These are phyloP conservation scores for Meghimatium bilineatum DNA, from an alignment of 2,888 invertebrate genomes.

Conservation along the genomic window DNA sequence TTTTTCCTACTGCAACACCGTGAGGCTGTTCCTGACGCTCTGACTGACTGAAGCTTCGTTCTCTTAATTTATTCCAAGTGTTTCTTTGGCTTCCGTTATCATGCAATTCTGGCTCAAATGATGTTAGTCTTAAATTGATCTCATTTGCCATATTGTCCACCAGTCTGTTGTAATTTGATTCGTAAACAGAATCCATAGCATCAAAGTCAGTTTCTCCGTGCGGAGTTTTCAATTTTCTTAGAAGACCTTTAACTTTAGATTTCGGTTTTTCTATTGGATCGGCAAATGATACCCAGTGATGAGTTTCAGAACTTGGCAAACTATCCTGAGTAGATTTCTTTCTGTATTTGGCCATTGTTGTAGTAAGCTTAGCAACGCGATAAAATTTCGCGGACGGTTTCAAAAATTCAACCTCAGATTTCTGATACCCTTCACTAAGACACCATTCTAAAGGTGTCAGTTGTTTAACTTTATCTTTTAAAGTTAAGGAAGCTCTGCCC, in stretches of 20 bases:
- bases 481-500: conserved; percentile 68
- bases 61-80: neutral
- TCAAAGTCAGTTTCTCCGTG: neutral
- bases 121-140: too few relatives aligned
- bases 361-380: conserved; percentile 54
- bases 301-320: neutral
- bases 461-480: conserved; percentile 64
- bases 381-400: conserved; percentile 51
- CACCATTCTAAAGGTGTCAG: conserved; percentile 73
- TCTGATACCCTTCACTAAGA: conserved; percentile 65
- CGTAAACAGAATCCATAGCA: neutral
- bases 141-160: neutral
- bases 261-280: conserved; percentile 8
- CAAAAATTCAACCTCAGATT: conserved; percentile 63
- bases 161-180: neutral
- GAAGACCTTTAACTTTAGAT: conserved; percentile 11
- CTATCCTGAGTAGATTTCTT: conserved; percentile 37
- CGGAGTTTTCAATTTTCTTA: conserved; percentile 11
- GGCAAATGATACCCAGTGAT: neutral
- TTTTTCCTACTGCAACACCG: neutral
- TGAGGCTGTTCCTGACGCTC: conserved; percentile 2
- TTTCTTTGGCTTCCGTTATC: neutral
- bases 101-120: neutral
- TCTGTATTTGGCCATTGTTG: conserved; percentile 45
- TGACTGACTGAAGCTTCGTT: conserved; percentile 33